Conservation (phyloP, 2,113 vertebrate genomes). For the Sula dactylatra region DNA sequence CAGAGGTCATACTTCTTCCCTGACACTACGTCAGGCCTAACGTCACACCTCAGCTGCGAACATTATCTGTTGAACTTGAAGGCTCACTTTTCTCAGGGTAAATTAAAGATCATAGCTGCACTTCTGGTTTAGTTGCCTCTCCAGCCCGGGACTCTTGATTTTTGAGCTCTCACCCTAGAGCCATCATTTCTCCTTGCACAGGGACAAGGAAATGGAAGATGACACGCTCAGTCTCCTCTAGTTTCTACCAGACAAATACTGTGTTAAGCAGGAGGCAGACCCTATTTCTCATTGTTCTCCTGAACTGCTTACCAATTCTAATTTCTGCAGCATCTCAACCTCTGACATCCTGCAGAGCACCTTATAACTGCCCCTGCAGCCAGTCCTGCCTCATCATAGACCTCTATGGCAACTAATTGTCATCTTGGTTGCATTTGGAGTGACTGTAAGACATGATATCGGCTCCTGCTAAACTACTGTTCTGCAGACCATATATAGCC, state of each 20-base stretch:
- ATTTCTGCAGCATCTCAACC: neutral
- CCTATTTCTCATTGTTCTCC: neutral
- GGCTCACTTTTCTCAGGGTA: neutral
- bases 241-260: neutral
- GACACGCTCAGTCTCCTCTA: rapidly evolving
- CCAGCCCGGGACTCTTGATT: rapidly evolving
- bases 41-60: neutral
- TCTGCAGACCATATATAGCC: neutral
- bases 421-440: rapidly evolving
- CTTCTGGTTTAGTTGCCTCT: neutral
- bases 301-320: neutral
- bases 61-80: neutral
- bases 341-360: neutral
- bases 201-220: neutral
- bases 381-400: neutral
- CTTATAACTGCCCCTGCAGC: neutral
- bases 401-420: neutral
- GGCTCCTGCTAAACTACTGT: neutral
- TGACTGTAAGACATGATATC: too few species aligned
- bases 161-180: neutral
- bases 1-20: neutral
- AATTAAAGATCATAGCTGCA: neutral
- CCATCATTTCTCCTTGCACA: neutral
- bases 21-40: neutral
- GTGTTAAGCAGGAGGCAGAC: neutral